These are phyloP conservation scores for Orcinus orca DNA, from an alignment of 2,113 vertebrate species.

Conservation along the genomic window DNA sequence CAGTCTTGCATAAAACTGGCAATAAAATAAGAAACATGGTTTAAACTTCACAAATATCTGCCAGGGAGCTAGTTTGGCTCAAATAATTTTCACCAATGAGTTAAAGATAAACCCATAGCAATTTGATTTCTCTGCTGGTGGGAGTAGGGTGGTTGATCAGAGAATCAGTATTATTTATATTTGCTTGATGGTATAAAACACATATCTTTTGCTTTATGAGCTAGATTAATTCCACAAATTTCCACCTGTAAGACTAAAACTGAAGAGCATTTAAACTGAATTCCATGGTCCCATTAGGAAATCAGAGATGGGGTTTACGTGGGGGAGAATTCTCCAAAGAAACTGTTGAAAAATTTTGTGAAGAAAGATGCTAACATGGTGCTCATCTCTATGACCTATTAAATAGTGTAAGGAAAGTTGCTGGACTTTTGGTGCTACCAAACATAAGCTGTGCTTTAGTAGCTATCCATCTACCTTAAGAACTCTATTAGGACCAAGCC, in stretches of 20 bases:
- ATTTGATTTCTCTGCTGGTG: constrained; percentile 5
- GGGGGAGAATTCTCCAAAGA: neutral
- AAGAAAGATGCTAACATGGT: neutral
- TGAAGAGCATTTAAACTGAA: neutral
- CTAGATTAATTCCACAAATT: neutral
- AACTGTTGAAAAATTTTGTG: neutral
- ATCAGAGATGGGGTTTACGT: neutral
- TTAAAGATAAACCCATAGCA: neutral
- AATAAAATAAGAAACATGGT: neutral
- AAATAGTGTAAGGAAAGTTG: neutral
- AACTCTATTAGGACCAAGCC: neutral
- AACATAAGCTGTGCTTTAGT: neutral
- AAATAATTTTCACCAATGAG: neutral
- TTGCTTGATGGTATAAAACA: neutral
- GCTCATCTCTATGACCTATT: neutral
- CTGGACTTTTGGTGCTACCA: neutral
- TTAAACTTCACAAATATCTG: neutral
- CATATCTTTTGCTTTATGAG: neutral
- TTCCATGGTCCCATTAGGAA: neutral
- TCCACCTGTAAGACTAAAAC: neutral
- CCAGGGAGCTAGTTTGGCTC: neutral
- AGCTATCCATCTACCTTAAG: neutral
- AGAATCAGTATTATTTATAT: neutral
- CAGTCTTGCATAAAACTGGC: neutral
- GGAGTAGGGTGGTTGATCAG: neutral